Evolutionary conservation across 53 echinoderm and acorn worm genomes (phyloP), one percentile per base, ranked within the genome.

Genomic region (Crossaster papposus): DNA sequence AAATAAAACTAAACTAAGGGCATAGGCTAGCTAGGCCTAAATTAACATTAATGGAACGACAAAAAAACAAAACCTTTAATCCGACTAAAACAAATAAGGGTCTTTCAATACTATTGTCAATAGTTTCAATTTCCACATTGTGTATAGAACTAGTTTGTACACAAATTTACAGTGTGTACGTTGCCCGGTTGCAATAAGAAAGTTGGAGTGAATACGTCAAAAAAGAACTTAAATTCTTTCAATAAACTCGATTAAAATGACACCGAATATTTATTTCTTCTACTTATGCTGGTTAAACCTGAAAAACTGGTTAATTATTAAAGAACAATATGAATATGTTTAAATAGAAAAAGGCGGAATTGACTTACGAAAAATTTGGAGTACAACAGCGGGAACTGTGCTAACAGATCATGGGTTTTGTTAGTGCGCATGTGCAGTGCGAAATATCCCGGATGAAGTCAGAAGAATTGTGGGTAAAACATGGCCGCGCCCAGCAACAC

Each of bases 401-500:
- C 2, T 38, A 81, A 35, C 74, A 73, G 89, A 81, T 90, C 65
- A 74, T 72, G 50, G 70, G 80, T 54, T 81, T 78, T 71, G 36
- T 71, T 62, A 90, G 54, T 81, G 81, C 90, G 90, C 90, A 51
- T 90, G 90, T 58, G 35, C 90, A 72, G 23, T 3, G 22, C 24
- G 36, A 81, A 90, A 81, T 37, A 26, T 36, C 90, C 90, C 90
- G 90, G 80, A 90, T 90, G 82, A 81, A 22, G 55, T 4, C 18
- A 53, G 30, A 4, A 31, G 90, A 36, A 90, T 81, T 90, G 36
- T 90, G 90, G 90, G 90, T 82, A 90, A 89, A 90, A 80, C 64
- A 87, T 87, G 87, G 87, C 77, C 87, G 87, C 87, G 87, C 87
- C 87, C 87, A 58, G 58, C 58, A n/a, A n/a, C n/a, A n/a, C n/a